phyloP scores from a whole-genome alignment of 2,888 invertebrate species.

The Halocaridina rubra region DNA sequence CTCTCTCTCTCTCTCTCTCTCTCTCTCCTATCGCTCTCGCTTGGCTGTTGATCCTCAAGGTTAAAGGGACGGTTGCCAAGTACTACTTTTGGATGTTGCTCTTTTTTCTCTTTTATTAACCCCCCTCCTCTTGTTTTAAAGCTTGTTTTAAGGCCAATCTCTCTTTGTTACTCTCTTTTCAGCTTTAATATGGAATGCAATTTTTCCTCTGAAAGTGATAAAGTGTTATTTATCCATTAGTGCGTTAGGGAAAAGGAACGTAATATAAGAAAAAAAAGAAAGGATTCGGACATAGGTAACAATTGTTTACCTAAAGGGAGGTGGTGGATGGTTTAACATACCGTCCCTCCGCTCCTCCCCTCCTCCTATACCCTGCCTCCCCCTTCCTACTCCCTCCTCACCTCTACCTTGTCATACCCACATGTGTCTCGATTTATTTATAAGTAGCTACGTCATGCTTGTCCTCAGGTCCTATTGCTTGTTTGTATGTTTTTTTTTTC shows the following conservation, averaged over 20 bases:
- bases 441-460: conserved; percentile 39
- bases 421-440: conserved; percentile 51
- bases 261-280: not conserved
- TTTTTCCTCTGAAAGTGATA: too few species aligned
- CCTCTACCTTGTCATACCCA: conserved; percentile 42
- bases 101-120: not conserved
- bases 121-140: too few species aligned
- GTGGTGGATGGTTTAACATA: conserved; percentile 12
- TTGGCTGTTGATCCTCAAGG: conserved; percentile 57
- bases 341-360: conserved; percentile 4
- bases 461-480: not conserved
- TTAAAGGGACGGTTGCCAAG: conserved; percentile 44
- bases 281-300: not conserved
- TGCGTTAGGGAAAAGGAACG: not conserved
- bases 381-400: too few species aligned
- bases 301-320: conserved; percentile 37
- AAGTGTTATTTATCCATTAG: not conserved
- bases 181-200: too few species aligned
- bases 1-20: conserved; percentile 19
- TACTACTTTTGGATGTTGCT: not conserved
- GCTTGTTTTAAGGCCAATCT: not conserved
- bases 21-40: conserved; percentile 14
- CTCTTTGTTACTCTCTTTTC: too few species aligned
- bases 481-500: not conserved
- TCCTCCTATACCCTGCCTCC: too few species aligned